Conservation (phyloP, 2,113 vertebrate species). For the human (Homo sapiens) region DNA sequence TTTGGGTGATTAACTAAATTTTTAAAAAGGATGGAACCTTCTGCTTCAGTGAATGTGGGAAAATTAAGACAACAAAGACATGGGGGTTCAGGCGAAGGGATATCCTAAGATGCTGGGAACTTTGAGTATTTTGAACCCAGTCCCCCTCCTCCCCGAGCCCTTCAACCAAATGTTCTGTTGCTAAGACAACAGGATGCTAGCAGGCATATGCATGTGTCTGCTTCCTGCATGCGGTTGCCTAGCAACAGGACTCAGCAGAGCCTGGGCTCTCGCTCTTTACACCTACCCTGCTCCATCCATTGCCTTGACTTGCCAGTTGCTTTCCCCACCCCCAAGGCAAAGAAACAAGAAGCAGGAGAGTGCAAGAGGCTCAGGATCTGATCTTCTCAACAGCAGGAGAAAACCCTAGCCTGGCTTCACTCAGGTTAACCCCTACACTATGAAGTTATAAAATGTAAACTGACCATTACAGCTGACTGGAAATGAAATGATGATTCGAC, state of each 20-base stretch:
- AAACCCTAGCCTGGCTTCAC: slow-evolving; percentile 51
- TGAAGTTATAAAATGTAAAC: slow-evolving; percentile 53
- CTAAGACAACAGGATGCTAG: slow-evolving; percentile 78
- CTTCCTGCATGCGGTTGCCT: slow-evolving; percentile 72
- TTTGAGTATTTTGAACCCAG: slow-evolving; percentile 64
- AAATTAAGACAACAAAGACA: slow-evolving; percentile 35
- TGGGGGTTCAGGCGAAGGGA: neutral
- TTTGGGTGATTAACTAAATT: slow-evolving; percentile 24
- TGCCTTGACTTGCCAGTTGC: slow-evolving; percentile 63
- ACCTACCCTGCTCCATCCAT: slow-evolving; percentile 63
- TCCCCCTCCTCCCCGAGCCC: neutral
- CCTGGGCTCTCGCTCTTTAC: slow-evolving; percentile 47
- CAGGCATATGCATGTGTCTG: slow-evolving; percentile 64
- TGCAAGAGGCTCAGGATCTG: slow-evolving; percentile 24
- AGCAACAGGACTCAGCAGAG: slow-evolving; percentile 67
- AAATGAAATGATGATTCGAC: slow-evolving; percentile 31
- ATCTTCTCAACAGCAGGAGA: slow-evolving; percentile 56
- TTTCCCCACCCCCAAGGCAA: slow-evolving; percentile 67
- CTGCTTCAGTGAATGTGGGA: neutral
- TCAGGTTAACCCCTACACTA: slow-evolving; percentile 37
- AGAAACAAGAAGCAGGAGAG: slow-evolving; percentile 55
- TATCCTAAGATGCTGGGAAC: neutral
- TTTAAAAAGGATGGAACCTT: neutral
- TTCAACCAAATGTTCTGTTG: slow-evolving; percentile 69
- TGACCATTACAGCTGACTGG: slow-evolving; percentile 29